Percentiles rank a stretch among this genome's conserved stretches.
These are phyloP conservation scores for Eulimnadia texana DNA, from an alignment of 1,140 invertebrate species.

Conservation along the genomic window DNA sequence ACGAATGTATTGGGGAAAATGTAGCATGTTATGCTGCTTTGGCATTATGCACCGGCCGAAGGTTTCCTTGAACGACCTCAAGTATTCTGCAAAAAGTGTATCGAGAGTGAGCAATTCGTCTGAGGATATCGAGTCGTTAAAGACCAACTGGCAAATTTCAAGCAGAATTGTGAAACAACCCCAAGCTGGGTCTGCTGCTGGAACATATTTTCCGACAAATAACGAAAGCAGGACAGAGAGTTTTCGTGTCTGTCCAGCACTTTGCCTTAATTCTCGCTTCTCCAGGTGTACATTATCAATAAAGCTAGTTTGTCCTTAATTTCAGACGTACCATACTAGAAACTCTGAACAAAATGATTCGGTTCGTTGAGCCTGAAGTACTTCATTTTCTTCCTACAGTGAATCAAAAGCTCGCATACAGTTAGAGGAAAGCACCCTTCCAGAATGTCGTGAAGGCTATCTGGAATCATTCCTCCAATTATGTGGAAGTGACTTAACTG, in stretches of 20 bases:
- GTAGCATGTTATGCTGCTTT: slow-evolving; percentile 14
- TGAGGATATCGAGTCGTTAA: slow-evolving; percentile 7
- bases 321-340: slow-evolving; percentile 9
- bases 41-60: slow-evolving; percentile 4
- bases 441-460: no score
- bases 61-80: not conserved
- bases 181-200: not conserved
- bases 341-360: slow-evolving; percentile 5
- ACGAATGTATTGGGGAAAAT: slow-evolving; percentile 6
- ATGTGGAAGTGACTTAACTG: slow-evolving; percentile 12
- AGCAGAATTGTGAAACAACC: slow-evolving; percentile 2
- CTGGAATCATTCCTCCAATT: slow-evolving; percentile 3
- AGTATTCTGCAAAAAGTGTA: slow-evolving; percentile 4
- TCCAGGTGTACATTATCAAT: slow-evolving; percentile 1
- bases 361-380: slow-evolving; percentile 7
- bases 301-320: slow-evolving; percentile 10
- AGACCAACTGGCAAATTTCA: slow-evolving; percentile 9
- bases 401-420: slow-evolving; percentile 8
- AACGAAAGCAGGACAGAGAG: slow-evolving; percentile 1
- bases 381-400: not conserved
- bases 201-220: slow-evolving; percentile 6
- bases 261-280: slow-evolving; percentile 5
- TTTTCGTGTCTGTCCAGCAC: slow-evolving; percentile 3
- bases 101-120: slow-evolving; percentile 2
- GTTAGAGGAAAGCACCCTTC: slow-evolving; percentile 10